Conservation (phyloP, 2,888 invertebrate species). For the Rotaria magnacalcarata region DNA sequence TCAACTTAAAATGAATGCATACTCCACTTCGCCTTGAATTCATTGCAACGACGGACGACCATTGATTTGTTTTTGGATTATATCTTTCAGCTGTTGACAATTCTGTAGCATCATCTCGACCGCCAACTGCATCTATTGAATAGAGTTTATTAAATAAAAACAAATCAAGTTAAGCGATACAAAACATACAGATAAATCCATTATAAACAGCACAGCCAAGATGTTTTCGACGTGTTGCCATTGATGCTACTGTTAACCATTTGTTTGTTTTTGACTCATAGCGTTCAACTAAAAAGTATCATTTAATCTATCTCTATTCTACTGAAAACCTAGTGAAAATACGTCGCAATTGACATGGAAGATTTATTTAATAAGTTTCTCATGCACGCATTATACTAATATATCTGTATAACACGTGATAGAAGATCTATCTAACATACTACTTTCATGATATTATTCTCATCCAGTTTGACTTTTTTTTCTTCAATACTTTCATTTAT, state of each 20-base stretch:
- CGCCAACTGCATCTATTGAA: conserved; percentile 73
- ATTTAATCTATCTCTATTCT: background rate
- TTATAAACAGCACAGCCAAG: conserved; percentile 96
- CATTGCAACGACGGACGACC: conserved; percentile 99
- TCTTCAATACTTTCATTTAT: no score
- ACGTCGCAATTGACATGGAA: no score
- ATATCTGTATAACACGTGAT: no score
- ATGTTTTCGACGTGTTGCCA: conserved; percentile 91
- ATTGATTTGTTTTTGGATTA: conserved; percentile 91
- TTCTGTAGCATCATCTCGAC: conserved; percentile 94
- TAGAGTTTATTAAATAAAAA: background rate
- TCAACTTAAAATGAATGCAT: background rate
- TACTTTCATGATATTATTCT: no score
- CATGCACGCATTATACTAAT: no score
- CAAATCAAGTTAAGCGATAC: no score
- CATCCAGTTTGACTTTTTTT: no score
- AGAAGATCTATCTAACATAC: no score
- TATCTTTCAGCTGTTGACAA: conserved; percentile 86
- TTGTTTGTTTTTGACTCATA: conserved; percentile 86
- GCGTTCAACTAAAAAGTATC: conserved; percentile 68
- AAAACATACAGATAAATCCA: conserved; percentile 75
- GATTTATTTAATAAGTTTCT: no score
- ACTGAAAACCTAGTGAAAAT: background rate
- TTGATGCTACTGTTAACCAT: conserved; percentile 76
- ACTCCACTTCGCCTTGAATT: conserved; percentile 89